Conservation (phyloP, 2,113 vertebrate genomes). For the Lathamus discolor region DNA sequence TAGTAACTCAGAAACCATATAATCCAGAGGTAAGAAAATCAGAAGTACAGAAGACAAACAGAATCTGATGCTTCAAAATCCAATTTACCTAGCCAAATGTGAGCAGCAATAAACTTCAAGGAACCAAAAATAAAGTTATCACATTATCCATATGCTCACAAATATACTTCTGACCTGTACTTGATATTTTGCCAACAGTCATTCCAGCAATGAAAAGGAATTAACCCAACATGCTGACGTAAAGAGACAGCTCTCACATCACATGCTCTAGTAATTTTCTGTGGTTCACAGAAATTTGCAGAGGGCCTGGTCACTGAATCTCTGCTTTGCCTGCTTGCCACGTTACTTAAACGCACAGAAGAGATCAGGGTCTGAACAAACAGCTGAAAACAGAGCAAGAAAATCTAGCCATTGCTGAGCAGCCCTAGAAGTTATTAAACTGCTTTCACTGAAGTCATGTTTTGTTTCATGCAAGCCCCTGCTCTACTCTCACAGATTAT, state of each 20-base stretch:
- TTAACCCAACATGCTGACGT: background rate
- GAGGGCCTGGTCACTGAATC: background rate
- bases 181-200: background rate
- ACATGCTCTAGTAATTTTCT: background rate
- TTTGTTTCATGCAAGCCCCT: background rate
- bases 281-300: background rate
- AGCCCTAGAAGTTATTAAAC: background rate
- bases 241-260: background rate
- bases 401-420: background rate
- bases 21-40: background rate
- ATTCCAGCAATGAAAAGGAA: background rate
- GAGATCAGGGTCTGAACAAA: background rate
- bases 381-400: background rate
- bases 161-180: background rate
- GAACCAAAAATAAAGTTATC: background rate
- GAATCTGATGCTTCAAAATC: background rate
- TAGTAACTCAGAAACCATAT: background rate
- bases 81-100: background rate
- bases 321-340: background rate
- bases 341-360: background rate
- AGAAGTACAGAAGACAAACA: background rate
- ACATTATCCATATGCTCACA: background rate
- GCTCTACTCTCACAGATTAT: background rate
- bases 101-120: background rate
- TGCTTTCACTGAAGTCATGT: background rate